phyloP scores from a whole-genome alignment of 2,113 vertebrate genomes.

The Sinocyclocheilus maitianheensis region DNA sequence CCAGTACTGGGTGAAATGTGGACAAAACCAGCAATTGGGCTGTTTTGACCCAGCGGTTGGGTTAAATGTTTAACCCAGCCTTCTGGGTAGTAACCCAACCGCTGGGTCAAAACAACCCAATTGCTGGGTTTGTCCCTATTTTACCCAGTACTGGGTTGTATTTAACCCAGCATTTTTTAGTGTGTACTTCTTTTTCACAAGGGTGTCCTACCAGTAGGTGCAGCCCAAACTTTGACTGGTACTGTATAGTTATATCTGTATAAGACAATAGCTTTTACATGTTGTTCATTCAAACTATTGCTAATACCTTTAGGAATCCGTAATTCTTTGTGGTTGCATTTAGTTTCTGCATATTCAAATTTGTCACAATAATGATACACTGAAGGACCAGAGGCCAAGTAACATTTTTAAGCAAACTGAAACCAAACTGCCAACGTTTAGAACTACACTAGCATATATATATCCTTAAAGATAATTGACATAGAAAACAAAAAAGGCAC shows the following conservation, averaged over 20 bases:
- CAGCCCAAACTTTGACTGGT: neutral
- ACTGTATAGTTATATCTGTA: neutral
- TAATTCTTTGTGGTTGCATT: neutral
- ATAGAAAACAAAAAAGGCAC: neutral
- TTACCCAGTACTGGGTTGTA: too few relatives aligned
- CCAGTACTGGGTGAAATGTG: too few relatives aligned
- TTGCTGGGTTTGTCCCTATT: too few relatives aligned
- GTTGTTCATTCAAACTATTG: neutral
- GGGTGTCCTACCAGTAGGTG: neutral
- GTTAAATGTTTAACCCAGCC: too few relatives aligned
- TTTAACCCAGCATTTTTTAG: too few relatives aligned
- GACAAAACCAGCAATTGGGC: too few relatives aligned
- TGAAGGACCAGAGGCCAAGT: too few relatives aligned
- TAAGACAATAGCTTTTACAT: neutral
- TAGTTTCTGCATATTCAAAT: neutral
- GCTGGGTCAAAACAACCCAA: too few relatives aligned
- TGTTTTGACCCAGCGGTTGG: too few relatives aligned
- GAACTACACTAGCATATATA: neutral
- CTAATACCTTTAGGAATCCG: neutral
- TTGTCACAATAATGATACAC: neutral
- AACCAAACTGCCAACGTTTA: neutral
- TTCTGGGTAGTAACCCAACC: too few relatives aligned
- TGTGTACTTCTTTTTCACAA: neutral
- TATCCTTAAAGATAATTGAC: neutral
- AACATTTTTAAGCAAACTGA: neutral